A percentile compares a stretch with the other conserved stretches of the same genome.
Evolutionary conservation across 2,888 invertebrate species (phyloP).

Genomic region (Phlogophora meticulosa): DNA sequence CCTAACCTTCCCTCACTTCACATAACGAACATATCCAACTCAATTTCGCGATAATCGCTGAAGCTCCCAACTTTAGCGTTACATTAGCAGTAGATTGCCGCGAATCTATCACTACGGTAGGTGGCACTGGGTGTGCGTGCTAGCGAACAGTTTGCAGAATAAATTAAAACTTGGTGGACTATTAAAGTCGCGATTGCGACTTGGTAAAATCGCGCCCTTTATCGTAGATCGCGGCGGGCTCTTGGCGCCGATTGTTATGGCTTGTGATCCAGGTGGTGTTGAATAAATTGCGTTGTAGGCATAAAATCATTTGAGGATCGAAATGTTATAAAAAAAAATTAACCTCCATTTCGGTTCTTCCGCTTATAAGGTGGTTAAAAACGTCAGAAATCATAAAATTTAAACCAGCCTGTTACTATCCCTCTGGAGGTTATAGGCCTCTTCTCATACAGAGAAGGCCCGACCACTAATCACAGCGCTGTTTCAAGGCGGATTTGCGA

Average conservation of each 20-base stretch:
- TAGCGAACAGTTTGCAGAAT: slow-evolving; percentile 66
- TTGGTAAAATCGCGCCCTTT: slow-evolving; percentile 41
- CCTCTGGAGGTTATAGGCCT: too few species aligned
- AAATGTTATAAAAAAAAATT: too few species aligned
- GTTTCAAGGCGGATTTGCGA: too few species aligned
- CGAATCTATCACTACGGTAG: slow-evolving; percentile 56
- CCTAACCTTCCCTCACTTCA: not conserved
- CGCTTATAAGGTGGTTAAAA: too few species aligned
- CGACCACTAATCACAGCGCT: too few species aligned
- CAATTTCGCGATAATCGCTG: slow-evolving; percentile 48
- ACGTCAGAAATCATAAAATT: too few species aligned
- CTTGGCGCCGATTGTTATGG: slow-evolving; percentile 41
- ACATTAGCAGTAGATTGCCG: slow-evolving; percentile 52
- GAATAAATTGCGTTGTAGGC: slow-evolving; percentile 30
- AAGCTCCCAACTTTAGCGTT: slow-evolving; percentile 42
- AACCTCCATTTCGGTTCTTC: too few species aligned
- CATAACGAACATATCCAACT: slow-evolving; percentile 25
- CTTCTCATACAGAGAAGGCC: too few species aligned
- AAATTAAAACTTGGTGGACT: slow-evolving; percentile 70
- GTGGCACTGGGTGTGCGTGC: slow-evolving; percentile 57
- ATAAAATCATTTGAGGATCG: not conserved
- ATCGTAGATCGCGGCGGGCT: slow-evolving; percentile 26
- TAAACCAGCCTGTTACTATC: too few species aligned
- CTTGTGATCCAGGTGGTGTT: slow-evolving; percentile 37
- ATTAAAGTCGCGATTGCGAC: slow-evolving; percentile 52